Base-by-base conservation (phyloP, 2,113 vertebrate genomes). In the Ictalurus furcatus region DNA sequence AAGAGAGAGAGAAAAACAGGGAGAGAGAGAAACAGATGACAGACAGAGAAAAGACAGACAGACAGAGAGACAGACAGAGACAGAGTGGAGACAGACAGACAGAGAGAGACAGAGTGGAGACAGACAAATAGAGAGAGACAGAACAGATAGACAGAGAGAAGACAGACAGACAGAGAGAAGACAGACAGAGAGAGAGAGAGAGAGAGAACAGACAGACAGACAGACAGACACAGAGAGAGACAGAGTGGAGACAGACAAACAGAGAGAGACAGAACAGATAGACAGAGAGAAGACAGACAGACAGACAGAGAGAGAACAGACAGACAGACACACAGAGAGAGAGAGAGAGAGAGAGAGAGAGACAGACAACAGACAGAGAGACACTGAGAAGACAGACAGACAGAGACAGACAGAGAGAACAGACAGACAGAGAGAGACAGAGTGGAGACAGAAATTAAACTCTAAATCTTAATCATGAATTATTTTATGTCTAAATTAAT, bases 1-100 rank as follows among this genome's bases (percentile, higher is more conserved):
- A 30, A 69, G 52, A 90, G 88, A 92, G 85, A 83, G 67, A 87
- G 76, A 37, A 13, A 30, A 12, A 61, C 19, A 23, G 65, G 5
- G 28, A 71, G 30, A 37, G n/a, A 71, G 69, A 40, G n/a, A 0
- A 37, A 34, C 34, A 34, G 34, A 34, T 34, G 6, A 73, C 16
- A 40, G 34, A 73, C 4, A 23, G 4, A 61, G 34, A 34, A 40
- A 0, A 37, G 6, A 73, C 16, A 40, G 34, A 73, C 4, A 23
- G 4, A 61, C 3, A 61, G 65, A n/a, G 34, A 19, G 0, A 76
- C 0, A 76, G 2, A 3, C 11, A 71, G 30, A 37, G n/a, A 71
- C 16, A 40, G 34, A 74, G 0, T 21, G 6, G 40, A 4, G 40
- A 48, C 1, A 44, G 37, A 25, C 4, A 3, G 4, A 48, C 3